Conservation (phyloP, 2,113 vertebrate genomes). For the Mormyrus lacerda region DNA sequence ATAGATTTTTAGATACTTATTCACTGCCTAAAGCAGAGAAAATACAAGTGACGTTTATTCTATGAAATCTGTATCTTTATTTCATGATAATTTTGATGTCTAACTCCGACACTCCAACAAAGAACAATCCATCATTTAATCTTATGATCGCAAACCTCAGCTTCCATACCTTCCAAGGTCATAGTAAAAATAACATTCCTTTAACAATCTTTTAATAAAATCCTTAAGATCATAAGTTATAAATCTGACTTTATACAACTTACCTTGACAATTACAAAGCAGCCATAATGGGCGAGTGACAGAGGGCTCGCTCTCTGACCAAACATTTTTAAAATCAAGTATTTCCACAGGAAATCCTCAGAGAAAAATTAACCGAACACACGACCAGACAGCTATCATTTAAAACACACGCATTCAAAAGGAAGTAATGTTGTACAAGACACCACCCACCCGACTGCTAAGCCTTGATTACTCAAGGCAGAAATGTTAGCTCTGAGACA, state of each 20-base stretch:
- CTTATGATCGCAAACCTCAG: not conserved
- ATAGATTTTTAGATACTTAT: not conserved
- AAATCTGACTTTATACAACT: conserved; percentile 57
- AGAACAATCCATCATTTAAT: not conserved
- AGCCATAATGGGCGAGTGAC: conserved; percentile 40
- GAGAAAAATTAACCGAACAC: conserved; percentile 41
- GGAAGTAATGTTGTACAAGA: conserved; percentile 56
- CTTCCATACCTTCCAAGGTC: too few relatives aligned
- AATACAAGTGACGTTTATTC: not conserved
- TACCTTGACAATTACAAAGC: conserved; percentile 42
- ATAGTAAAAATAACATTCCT: conserved; percentile 13
- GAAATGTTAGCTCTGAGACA: conserved; percentile 31
- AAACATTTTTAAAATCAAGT: conserved; percentile 49
- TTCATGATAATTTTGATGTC: not conserved
- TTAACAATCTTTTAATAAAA: conserved; percentile 59
- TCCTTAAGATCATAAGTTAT: conserved; percentile 62
- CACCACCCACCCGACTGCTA: conserved; percentile 40
- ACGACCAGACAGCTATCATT: conserved; percentile 57
- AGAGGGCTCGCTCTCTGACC: conserved; percentile 38
- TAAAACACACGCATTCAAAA: conserved; percentile 44
- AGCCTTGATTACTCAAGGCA: conserved; percentile 26
- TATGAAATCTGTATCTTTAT: not conserved
- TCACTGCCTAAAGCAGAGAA: not conserved
- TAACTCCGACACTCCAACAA: not conserved
- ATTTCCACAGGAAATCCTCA: conserved; percentile 96